Base-by-base conservation (phyloP, 2,888 invertebrate genomes). In the Trichogramma evanescens region DNA sequence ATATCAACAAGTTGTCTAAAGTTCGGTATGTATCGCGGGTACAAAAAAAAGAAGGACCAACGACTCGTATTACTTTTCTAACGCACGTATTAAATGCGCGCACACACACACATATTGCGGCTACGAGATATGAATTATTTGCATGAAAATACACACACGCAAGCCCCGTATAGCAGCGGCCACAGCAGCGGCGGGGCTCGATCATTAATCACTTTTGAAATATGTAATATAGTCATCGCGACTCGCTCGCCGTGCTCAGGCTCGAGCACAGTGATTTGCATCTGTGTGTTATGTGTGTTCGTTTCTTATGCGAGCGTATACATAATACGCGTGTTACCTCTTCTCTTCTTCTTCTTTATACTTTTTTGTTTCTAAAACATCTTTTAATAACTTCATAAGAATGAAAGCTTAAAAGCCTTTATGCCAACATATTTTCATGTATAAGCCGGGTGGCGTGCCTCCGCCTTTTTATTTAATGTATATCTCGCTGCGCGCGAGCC, bases 201-300 rank as follows among this genome's bases (percentile, higher is more conserved):
- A 7, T 10, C 61, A 59, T 63, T 59, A 63, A 63, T 63, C 63
- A 63, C 55, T 44, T 10, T 52, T 48, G 59, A 59, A 50, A 59
- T 62, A 55, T 55, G 50, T 63, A 61, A 63, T 63, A 59, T 63
- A 63, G 63, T 63, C 63, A 61, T 63, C 63, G 63, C 26, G 26
- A 26, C 26, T 26, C 26, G 26, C 26, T 26, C 26, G 26, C 26
- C 26, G 26, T 26, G 26, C 26, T 26, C 26, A 26, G 26, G 26
- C 26, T 26, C 26, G 13, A 13, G 26, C 9, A 7, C n/a, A 39
- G 43, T 49, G 55, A 63, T 63, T 63, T 63, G 59, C 59, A 63
- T 63, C 57, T 59, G 44, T 53, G 26, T 53, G 7, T 9, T 45
- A n/a, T 26, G 26, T 13, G 13, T 26, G 26, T 26, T 26, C 26